Base-by-base conservation (phyloP, 2,888 invertebrate genomes). In the Drosophila infuscata region DNA sequence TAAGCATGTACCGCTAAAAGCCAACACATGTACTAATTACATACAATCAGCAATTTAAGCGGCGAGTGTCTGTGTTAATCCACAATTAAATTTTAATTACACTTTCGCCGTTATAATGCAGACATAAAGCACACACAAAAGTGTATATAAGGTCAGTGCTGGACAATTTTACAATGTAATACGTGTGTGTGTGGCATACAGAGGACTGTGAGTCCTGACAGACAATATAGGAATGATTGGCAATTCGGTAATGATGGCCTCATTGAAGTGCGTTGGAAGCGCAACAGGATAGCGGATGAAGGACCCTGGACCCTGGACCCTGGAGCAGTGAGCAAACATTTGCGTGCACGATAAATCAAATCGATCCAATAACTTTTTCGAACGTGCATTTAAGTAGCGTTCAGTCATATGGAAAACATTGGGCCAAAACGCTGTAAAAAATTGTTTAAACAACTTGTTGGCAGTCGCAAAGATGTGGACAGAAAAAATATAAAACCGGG, bases 271-370 rank as follows among this genome's bases (percentile, higher is more conserved):
- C 61, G 58, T n/a, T 62, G 68, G 58, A 36, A 32, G 74, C 70
- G 72, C 80, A 73, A 79, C 69, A 73, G 76, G 72, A 72, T 57
- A 25, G 30, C 65, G 52, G 43, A 17, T 25, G 49, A 25, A 41
- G 43, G 70, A 52, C 43, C 25, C 5, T 29, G 49, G 17, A 41
- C 43, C 25, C 5, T 29, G 49, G 17, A 41, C 25, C 25, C 3
- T 56, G 38, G 11, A 52, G 41, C 62, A 51, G 64, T 76, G 69
- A 79, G 41, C 61, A 70, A 82, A 82, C 73, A 77, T 81, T 76
- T 76, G 80, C 77, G 51, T 81, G 71, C 67, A 65, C 74, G 70
- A 79, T 82, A 81, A 81, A 82, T 81, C 80, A 66, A 63, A 79
- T 67, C 61, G 64, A 74, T 74, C 67, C 76, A 70, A 83, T 82